Evolutionary conservation across 2,113 vertebrate genomes (phyloP).

Genomic region (Macaca fascicularis): DNA sequence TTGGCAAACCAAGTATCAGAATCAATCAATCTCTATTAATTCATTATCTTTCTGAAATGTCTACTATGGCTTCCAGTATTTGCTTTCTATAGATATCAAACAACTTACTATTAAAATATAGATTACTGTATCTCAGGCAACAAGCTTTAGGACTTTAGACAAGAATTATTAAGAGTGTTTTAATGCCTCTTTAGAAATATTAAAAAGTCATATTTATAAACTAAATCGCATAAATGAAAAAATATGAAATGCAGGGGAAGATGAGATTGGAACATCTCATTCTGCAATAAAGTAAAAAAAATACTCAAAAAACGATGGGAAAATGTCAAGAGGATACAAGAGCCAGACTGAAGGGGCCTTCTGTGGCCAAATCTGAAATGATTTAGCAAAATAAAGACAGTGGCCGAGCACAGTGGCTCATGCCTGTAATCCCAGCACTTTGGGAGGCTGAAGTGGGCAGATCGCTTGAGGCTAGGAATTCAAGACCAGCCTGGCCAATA

Average conservation of each 20-base stretch:
- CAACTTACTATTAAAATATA: neutral
- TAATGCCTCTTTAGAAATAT: neutral
- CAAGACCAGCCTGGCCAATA: too few species aligned
- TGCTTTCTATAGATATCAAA: neutral
- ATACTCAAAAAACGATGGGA: neutral
- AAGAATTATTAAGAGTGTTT: neutral
- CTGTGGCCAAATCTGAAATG: neutral
- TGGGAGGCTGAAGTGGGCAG: too few species aligned
- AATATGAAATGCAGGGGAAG: neutral
- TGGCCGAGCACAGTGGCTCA: neutral
- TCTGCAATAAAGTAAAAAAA: neutral
- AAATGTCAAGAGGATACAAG: neutral
- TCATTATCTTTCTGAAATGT: neutral
- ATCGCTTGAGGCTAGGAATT: too few species aligned
- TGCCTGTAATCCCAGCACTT: too few species aligned
- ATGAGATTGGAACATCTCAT: neutral
- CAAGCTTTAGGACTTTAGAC: neutral
- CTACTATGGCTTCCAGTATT: neutral
- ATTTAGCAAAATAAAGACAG: neutral
- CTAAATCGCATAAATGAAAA: neutral
- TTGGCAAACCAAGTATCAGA: neutral
- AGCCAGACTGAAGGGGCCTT: neutral
- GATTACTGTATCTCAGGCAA: neutral
- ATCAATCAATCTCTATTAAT: neutral
- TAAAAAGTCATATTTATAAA: neutral